A percentile compares a stretch with the other conserved stretches of the same genome.
phyloP scores from a whole-genome alignment of 2,888 invertebrate species.

The Eudemis profundana region DNA sequence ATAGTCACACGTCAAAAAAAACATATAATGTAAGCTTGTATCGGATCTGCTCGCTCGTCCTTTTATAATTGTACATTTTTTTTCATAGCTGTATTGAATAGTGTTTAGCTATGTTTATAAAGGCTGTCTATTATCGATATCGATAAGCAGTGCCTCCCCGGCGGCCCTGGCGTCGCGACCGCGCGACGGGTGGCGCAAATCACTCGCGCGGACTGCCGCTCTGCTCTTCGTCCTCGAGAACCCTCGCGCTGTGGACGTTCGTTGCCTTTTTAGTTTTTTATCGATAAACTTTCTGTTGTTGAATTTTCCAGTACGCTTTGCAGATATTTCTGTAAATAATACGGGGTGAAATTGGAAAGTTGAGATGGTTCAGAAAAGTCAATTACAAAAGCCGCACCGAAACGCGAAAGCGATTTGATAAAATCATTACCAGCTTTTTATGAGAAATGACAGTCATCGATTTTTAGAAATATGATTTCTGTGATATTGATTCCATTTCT shows the following conservation, averaged over 20 bases:
- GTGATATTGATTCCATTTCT: too few relatives aligned
- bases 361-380: neutral
- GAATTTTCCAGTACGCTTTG: conserved; percentile 12
- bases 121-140: conserved; percentile 55
- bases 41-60: too few relatives aligned
- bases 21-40: too few relatives aligned
- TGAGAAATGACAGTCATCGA: too few relatives aligned
- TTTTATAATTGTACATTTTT: neutral
- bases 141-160: conserved; percentile 51
- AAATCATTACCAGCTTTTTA: neutral
- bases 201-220: conserved; percentile 83
- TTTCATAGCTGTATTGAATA: neutral
- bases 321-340: neutral
- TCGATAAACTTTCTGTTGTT: conserved; percentile 33
- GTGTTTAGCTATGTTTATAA: conserved; percentile 12
- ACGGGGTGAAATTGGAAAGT: neutral
- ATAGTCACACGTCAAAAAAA: too few relatives aligned
- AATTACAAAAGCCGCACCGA: neutral
- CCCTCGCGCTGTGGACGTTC: conserved; percentile 66
- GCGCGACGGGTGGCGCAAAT: conserved; percentile 81
- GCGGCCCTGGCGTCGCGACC: conserved; percentile 78
- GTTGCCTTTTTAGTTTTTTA: conserved; percentile 56
- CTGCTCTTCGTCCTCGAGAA: conserved; percentile 68
- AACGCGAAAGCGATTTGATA: neutral
- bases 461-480: too few relatives aligned